Conservation (phyloP, 2,113 vertebrate genomes). For the Eolophus roseicapilla region DNA sequence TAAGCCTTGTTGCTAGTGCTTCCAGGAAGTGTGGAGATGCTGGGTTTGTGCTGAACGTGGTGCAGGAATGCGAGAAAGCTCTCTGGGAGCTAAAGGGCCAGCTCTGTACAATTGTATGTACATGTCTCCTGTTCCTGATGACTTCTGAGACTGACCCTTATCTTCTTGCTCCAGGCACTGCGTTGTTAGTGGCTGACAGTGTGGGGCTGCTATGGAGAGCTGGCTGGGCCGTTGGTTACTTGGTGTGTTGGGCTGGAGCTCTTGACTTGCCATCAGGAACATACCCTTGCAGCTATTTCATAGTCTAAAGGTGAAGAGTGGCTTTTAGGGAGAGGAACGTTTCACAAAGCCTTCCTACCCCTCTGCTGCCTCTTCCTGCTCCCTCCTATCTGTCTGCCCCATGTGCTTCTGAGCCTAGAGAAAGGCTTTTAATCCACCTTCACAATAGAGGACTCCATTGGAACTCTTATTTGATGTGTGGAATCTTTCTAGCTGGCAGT, state of each 20-base stretch:
- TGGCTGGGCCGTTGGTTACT: background rate
- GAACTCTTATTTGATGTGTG: background rate
- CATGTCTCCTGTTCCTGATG: background rate
- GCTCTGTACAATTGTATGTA: background rate
- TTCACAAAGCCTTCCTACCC: background rate
- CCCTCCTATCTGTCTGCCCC: background rate
- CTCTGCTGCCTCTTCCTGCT: conserved; percentile 6
- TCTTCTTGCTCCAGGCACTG: background rate
- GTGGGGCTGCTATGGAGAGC: background rate
- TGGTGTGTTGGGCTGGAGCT: background rate
- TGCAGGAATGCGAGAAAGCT: background rate
- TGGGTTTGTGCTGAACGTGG: background rate
- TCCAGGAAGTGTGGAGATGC: background rate
- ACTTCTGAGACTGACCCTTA: background rate
- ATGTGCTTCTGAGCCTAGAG: background rate
- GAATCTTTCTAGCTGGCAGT: background rate
- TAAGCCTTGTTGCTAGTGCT: background rate
- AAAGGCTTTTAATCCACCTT: background rate
- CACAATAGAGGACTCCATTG: background rate
- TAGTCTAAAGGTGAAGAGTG: background rate
- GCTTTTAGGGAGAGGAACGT: background rate
- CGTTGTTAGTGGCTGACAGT: background rate
- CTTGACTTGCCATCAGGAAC: background rate
- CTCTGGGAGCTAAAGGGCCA: background rate
- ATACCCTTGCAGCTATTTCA: background rate